Conservation (phyloP, 2,888 invertebrate species). For the Diabrotica balteata region DNA sequence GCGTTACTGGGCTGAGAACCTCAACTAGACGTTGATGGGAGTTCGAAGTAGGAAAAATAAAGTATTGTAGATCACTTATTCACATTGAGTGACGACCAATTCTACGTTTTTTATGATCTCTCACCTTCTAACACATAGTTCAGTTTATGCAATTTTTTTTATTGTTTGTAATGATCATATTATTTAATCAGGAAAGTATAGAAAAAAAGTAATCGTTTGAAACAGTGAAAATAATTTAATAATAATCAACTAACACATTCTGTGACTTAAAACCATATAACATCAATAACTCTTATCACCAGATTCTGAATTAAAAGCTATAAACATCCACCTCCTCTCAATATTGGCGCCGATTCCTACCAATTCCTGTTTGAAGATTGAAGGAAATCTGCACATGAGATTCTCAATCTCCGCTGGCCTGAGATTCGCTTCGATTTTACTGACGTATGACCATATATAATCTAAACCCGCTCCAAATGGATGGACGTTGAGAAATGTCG, state of each 20-base stretch:
- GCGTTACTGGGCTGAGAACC: too few relatives aligned
- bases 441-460: constrained; percentile 90
- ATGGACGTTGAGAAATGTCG: constrained; percentile 91
- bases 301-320: constrained; percentile 66
- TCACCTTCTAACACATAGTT: too few relatives aligned
- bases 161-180: too few relatives aligned
- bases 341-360: constrained; percentile 86
- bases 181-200: too few relatives aligned
- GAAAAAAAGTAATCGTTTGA: too few relatives aligned
- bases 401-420: constrained; percentile 79
- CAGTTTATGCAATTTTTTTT: too few relatives aligned
- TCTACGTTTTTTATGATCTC: too few relatives aligned
- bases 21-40: too few relatives aligned
- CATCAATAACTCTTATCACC: constrained; percentile 18
- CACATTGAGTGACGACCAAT: too few relatives aligned
- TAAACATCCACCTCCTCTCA: constrained; percentile 87
- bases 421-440: constrained; percentile 76
- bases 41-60: too few relatives aligned
- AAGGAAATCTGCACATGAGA: constrained; percentile 78
- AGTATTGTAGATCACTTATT: too few relatives aligned
- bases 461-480: constrained; percentile 91
- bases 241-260: constrained; percentile 10
- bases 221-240: not conserved
- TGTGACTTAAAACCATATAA: not conserved
- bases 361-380: constrained; percentile 80